A percentile compares a stretch with the other conserved stretches of the same genome.
Conservation (phyloP, 2,888 invertebrate species). For the Monochamus alternatus region DNA sequence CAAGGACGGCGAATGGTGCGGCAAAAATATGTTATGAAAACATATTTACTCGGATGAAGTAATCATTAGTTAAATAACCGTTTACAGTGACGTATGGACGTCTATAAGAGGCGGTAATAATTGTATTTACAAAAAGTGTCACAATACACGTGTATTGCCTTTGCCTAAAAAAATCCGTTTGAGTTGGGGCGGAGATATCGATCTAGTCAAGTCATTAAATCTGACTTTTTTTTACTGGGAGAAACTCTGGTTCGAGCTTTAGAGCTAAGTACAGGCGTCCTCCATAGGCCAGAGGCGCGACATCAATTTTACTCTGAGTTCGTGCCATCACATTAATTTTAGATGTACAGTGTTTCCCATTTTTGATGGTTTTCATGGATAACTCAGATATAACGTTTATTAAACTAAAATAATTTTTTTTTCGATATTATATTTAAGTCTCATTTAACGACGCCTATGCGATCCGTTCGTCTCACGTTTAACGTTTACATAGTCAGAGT, state of each 20-base stretch:
- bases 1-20: conserved; percentile 28
- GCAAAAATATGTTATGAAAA: conserved; percentile 33
- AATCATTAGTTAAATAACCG: conserved; percentile 31
- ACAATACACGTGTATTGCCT: conserved; percentile 8
- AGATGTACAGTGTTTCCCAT: too few species aligned
- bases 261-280: background rate
- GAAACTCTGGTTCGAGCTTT: background rate
- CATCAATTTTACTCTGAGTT: too few species aligned
- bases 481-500: too few species aligned
- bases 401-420: too few species aligned
- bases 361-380: too few species aligned
- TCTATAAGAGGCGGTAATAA: background rate
- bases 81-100: conserved; percentile 18
- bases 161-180: conserved; percentile 2
- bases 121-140: conserved; percentile 13
- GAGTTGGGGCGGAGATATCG: background rate
- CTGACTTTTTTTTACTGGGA: background rate
- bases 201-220: conserved; percentile 1
- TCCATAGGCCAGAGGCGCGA: too few species aligned
- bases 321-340: too few species aligned
- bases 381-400: too few species aligned
- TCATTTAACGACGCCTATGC: too few species aligned
- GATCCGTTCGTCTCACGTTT: too few species aligned
- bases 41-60: conserved; percentile 34
- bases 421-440: too few species aligned